Base-by-base conservation (phyloP, 2,888 invertebrate genomes). In the Drosophila phalerata region DNA sequence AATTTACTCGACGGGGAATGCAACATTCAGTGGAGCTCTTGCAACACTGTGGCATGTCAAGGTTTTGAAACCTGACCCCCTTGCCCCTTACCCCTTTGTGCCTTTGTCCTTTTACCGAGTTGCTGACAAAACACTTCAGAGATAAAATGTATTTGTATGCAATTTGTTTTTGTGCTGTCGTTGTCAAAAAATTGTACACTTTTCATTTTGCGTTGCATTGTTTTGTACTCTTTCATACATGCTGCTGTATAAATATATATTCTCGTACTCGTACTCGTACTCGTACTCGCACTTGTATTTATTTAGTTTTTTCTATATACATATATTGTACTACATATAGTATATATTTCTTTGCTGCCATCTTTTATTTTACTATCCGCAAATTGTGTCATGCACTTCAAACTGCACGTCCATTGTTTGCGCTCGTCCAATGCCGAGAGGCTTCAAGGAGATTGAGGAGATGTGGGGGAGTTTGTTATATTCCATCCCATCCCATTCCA, bases 331-430 rank as follows among this genome's bases (percentile, higher is more conserved):
- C 22, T n/a, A 22, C 4, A 22, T 22, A 22, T 22, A 22, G 22
- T 30, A 43, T 61, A 52, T 61, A 40, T 60, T 49, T 65, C 43
- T 37, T 48, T 48, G 17, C 32, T 52, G 61, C 34, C 57, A 61
- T 64, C 56, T 72, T 71, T 75, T 79, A 68, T 79, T 76, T 63
- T 57, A 49, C 57, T 51, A 61, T 67, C 69, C 78, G 53, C 77
- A 78, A 78, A 69, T 78, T 78, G 77, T 78, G 71, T 74, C 71
- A 70, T 78, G 74, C 71, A 74, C 77, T 78, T 78, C 78, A 74
- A 71, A 71, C 74, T 78, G 74, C 74, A 74, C 56, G 65, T 68
- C 78, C 78, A 78, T 78, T 78, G 77, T 78, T 69, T 71, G 73
- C 57, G 40, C 61, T 47, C 58, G 58, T 62, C 70, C 77, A 76